These are phyloP conservation scores for Stenotaenia linearis DNA, from an alignment of 2,888 invertebrate genomes.

Conservation along the genomic window DNA sequence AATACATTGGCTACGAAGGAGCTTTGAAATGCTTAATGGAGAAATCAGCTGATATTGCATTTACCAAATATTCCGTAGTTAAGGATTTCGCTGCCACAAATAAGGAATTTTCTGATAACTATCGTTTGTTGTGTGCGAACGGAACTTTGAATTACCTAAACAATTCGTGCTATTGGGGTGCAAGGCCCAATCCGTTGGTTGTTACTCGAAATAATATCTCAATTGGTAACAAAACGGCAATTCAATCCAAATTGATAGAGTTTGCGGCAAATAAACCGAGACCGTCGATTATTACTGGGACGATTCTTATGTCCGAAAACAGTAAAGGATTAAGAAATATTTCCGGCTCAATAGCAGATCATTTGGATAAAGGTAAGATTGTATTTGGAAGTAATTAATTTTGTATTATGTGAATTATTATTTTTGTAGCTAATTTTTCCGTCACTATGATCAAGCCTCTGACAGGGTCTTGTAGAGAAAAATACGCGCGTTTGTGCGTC, in stretches of 20 bases:
- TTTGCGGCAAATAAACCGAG: background rate
- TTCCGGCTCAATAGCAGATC: background rate
- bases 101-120: constrained; percentile 36
- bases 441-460: constrained; percentile 27
- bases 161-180: constrained; percentile 31
- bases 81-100: constrained; percentile 60
- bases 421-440: constrained; percentile 17
- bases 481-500: constrained; percentile 29
- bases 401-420: background rate
- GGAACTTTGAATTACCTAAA: background rate
- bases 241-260: background rate
- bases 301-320: background rate
- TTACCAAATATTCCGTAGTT: constrained; percentile 74
- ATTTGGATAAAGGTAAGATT: constrained; percentile 13
- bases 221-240: background rate
- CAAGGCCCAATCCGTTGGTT: constrained; percentile 21
- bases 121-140: constrained; percentile 28
- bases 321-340: background rate
- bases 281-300: background rate
- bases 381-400: background rate
- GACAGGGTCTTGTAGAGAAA: background rate
- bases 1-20: constrained; percentile 81
- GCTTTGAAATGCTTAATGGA: constrained; percentile 74
- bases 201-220: background rate
- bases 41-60: constrained; percentile 77